These are phyloP conservation scores for Trichechus manatus DNA, from an alignment of 2,113 vertebrate genomes.

Conservation along the genomic window DNA sequence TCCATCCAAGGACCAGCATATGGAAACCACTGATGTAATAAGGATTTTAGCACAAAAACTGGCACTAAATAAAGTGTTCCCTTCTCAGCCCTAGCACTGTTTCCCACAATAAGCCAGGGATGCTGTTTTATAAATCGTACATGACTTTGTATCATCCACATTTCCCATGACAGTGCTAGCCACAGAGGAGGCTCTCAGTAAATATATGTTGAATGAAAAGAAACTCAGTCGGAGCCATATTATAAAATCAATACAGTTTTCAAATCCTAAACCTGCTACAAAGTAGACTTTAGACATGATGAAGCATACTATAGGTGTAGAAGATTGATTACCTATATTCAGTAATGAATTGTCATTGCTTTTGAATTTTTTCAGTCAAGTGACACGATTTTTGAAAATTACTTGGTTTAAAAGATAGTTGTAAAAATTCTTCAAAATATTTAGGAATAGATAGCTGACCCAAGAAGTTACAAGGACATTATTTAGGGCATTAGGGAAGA, in stretches of 20 bases:
- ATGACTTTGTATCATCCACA: not conserved
- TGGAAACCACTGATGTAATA: not conserved
- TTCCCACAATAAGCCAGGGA: not conserved
- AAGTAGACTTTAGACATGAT: conserved; percentile 32
- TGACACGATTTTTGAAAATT: conserved; percentile 17
- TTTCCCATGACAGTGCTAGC: not conserved
- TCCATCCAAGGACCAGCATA: not conserved
- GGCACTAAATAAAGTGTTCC: not conserved
- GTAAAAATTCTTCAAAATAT: conserved; percentile 47
- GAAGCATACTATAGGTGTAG: not conserved
- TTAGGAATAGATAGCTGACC: not conserved
- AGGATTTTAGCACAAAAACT: not conserved
- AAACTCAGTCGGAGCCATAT: not conserved
- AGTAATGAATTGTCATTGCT: not conserved
- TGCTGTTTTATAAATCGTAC: not conserved
- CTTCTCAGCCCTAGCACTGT: not conserved
- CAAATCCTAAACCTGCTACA: conserved; percentile 1
- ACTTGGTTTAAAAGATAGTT: not conserved
- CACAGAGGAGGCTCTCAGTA: not conserved
- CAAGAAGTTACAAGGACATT: not conserved
- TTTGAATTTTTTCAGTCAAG: conserved; percentile 52
- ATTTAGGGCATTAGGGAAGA: not conserved
- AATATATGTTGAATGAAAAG: conserved; percentile 46
- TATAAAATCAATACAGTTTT: conserved; percentile 60
- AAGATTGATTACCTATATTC: conserved; percentile 17